Base-by-base conservation (phyloP, 2,797 vertebrate species). In the Gallinago stenura region DNA sequence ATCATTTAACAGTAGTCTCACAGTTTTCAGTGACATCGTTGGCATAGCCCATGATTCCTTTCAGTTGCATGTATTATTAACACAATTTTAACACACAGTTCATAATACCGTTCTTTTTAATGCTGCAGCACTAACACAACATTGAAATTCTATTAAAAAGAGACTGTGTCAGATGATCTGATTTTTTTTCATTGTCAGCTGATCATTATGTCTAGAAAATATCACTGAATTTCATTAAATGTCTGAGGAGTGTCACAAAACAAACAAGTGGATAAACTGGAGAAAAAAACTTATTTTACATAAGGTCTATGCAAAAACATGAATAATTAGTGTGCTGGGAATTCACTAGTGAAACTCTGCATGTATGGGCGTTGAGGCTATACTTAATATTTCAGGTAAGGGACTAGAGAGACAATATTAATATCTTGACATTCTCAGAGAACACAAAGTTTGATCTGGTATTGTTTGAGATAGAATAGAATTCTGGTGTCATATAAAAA, bases 41-140 rank as follows among this genome's bases (percentile, higher is more conserved):
- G 18, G 1, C 6, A 82, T 58, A 56, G 8, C 24, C 0, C 0
- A 7, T 35, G 30, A 48, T 60, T 84, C 6, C 24, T 51, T 91
- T 79, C 24, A 57, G 9, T 54, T 72, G 60, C 75, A 78, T n/a
- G 53, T 33, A 8, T 75, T 84, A 39, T 15, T 58, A 84, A 12
- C 16, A 46, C 7, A 54, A 35, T 78, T 89, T 88, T 83, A 75
- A 66, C 14, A 60, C 3, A 46, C 50, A 3, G 4, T 48, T 64
- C 45, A 46, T 37, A 12, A 30, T 48, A 64, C 12, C 57, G 5
- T 1, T 48, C 57, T 66, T 83, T 75, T 57, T 22, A 43, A 35
- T 28, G 7, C n/a, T 60, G 13, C 10, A 73, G 9, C 9, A n/a
- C 22, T 45, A 71, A 8, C 30, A 33, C 15, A 79, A 37, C 3